phyloP scores from a whole-genome alignment of 2,797 vertebrate species.

The Anguilla marmorata region DNA sequence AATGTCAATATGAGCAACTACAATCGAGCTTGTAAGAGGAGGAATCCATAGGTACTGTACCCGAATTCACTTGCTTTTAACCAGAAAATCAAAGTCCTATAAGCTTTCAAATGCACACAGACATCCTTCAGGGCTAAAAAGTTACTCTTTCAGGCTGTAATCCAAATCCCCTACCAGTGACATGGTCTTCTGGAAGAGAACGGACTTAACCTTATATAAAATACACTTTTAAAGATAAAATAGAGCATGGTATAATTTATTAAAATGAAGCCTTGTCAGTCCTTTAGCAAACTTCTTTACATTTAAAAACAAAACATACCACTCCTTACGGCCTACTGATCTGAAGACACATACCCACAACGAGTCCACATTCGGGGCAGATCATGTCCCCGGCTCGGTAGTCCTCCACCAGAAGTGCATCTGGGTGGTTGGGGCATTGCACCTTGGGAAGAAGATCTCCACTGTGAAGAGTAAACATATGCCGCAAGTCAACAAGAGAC shows the following conservation, averaged over 20 bases:
- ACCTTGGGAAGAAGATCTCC: slow-evolving; percentile 82
- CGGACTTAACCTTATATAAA: too few relatives aligned
- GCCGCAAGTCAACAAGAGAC: not conserved
- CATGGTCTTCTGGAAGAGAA: not conserved
- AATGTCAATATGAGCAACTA: slow-evolving; percentile 6
- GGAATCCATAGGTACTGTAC: not conserved
- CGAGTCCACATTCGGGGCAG: slow-evolving; percentile 95
- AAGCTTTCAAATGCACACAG: slow-evolving; percentile 30
- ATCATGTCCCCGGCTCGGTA: slow-evolving; percentile 99
- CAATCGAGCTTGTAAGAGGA: slow-evolving; percentile 1
- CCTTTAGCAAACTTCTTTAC: not conserved
- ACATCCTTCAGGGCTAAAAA: slow-evolving; percentile 30
- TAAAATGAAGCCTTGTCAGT: not conserved
- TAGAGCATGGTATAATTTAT: not conserved
- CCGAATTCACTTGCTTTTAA: slow-evolving; percentile 21
- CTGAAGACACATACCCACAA: slow-evolving; percentile 80
- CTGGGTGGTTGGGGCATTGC: slow-evolving; percentile 94
- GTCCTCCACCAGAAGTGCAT: slow-evolving; percentile 94
- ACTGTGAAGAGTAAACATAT: slow-evolving; percentile 50
- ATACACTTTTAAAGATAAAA: too few relatives aligned
- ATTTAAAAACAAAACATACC: not conserved
- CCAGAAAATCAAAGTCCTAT: slow-evolving; percentile 3
- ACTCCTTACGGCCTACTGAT: not conserved
- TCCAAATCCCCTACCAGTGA: not conserved
- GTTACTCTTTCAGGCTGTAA: not conserved